Evolutionary conservation across 2,113 vertebrate species (phyloP), one percentile per base, ranked within the genome.

Genomic region (Embiotoca jacksoni): DNA sequence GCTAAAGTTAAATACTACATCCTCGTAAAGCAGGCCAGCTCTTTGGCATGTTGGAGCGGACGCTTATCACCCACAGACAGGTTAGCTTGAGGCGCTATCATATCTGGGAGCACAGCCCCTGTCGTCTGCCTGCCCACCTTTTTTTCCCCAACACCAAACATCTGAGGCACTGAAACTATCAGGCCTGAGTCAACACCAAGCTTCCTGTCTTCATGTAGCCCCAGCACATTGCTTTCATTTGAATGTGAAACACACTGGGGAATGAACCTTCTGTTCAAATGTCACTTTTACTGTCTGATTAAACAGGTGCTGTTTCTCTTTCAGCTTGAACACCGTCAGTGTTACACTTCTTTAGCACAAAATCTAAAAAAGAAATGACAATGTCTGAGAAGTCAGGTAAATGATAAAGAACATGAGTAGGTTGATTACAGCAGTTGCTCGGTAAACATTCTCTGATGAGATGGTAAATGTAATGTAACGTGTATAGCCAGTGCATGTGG

Each of bases 11-110:
- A 72, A 89, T 55, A 63, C 35, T 16, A n/a, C 56, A 53, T 72
- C 47, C 53, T 53, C 73, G 75, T 54, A n/a, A 10, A 74, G 31
- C 35, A 53, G 46, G 39, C 53, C 31, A 5, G 62, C 11, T 56
- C 65, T 72, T 54, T 60, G 56, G 31, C 37, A 5, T 78, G 53
- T 52, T 33, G 75, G 33, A 75, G 58, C 61, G 14, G 60, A 72
- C 39, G 53, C 81, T 87, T 89, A 92, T 90, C 87, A 75, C 47
- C 76, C 64, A 70, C 50, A 82, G 67, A 87, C 86, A 83, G 87
- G 78, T 76, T 63, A 31, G 78, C 90, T 84, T 0, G 13, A 78
- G 86, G 86, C 59, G 36, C 74, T 66, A 72, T 87, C 68, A 69
- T 87, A 86, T 89, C 64, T 87, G 54, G 62, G 41, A 78, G 77